Conservation (phyloP, 2,113 vertebrate species). For the Larimichthys polyactis region DNA sequence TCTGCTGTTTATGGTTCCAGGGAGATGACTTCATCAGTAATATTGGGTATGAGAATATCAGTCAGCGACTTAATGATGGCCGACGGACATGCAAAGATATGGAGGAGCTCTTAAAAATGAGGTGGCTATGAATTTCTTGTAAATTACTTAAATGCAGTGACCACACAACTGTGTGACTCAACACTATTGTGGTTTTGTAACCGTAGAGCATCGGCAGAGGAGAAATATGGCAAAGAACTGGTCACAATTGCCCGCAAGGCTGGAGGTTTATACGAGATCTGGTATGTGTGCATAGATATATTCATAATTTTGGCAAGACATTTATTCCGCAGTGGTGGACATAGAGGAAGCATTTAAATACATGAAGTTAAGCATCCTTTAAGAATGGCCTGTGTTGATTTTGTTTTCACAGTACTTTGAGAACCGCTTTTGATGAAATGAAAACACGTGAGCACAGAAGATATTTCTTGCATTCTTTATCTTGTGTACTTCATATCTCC, state of each 20-base stretch:
- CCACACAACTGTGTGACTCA: neutral
- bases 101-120: constrained; percentile 94
- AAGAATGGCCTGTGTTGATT: neutral
- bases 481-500: neutral
- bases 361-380: neutral
- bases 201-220: constrained; percentile 91
- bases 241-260: constrained; percentile 91
- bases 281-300: constrained; percentile 76
- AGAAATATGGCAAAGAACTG: constrained; percentile 94
- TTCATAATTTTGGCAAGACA: neutral
- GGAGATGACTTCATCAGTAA: constrained; percentile 89
- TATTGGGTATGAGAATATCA: constrained; percentile 87
- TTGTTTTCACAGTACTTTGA: constrained; percentile 87
- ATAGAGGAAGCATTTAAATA: neutral
- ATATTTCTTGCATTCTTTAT: neutral
- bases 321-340: neutral
- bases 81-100: constrained; percentile 94
- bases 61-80: constrained; percentile 90
- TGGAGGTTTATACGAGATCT: constrained; percentile 91
- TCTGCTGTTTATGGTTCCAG: constrained; percentile 73
- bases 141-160: neutral
- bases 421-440: constrained; percentile 90
- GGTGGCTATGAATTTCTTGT: constrained; percentile 71
- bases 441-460: constrained; percentile 89
- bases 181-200: neutral